These are phyloP conservation scores for Aporophyla nigra DNA, from an alignment of 2,888 invertebrate genomes.

Conservation along the genomic window DNA sequence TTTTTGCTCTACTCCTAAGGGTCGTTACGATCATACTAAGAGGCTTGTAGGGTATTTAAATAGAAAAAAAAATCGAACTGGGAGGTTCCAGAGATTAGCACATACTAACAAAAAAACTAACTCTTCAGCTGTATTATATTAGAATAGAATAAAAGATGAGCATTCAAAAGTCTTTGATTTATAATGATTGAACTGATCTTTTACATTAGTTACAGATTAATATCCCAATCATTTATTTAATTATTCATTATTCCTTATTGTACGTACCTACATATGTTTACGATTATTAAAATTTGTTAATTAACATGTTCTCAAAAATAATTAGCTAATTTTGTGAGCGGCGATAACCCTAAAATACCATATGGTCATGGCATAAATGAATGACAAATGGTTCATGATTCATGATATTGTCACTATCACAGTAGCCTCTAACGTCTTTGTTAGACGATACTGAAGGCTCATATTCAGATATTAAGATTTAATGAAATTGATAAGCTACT, in stretches of 20 bases:
- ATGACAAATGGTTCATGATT: not conserved
- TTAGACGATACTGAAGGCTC: not conserved
- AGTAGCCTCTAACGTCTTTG: not conserved
- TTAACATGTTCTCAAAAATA: not conserved
- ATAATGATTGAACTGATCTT: conserved; percentile 4
- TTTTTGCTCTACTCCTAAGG: too few species aligned
- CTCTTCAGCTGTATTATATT: too few species aligned
- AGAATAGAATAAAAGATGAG: not conserved
- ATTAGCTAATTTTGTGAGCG: not conserved
- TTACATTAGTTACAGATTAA: not conserved
- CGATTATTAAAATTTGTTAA: not conserved
- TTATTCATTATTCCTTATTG: not conserved
- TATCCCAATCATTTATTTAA: not conserved
- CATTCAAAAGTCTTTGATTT: not conserved
- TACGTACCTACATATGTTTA: not conserved
- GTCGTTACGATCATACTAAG: too few species aligned
- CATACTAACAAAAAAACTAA: too few species aligned
- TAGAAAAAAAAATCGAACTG: too few species aligned
- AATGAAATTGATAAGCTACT: not conserved
- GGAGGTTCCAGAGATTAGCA: too few species aligned
- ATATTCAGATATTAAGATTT: not conserved
- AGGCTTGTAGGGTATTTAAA: too few species aligned
- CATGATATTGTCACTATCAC: too few species aligned
- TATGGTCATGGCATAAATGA: not conserved
- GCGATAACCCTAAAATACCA: not conserved